Base-by-base conservation (phyloP, 2,888 invertebrate species). In the Dasypogon diadema region DNA sequence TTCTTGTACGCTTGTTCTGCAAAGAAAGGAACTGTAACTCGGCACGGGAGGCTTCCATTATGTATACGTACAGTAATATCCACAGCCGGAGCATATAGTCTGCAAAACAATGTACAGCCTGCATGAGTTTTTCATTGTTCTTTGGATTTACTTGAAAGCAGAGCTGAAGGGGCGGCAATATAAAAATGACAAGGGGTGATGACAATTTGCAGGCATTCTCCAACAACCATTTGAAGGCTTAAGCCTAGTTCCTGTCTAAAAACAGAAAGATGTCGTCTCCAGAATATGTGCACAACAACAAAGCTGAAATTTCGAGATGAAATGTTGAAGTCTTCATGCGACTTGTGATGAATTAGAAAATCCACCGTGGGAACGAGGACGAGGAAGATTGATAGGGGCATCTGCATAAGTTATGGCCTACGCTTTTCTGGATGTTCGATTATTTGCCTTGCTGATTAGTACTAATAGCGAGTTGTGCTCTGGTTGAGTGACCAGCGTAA, bases 331-430 rank as follows among this genome's bases (percentile, higher is more conserved):
- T 65, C 37, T 63, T 65, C 65, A 22, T 65, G 48, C 48, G 65
- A 65, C 65, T 65, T 46, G 46, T 65, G 65, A 65, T 65, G 65
- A 65, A 65, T 65, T 65, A 65, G 65, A 65, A 65, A 65, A 46
- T 46, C 14, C 21, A 21, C 24, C 46, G 14, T 46, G 51, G 51
- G 18, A 51, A n/a, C 51, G 18, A 18, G 18, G n/a, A 21, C 51
- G 18, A 51, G 16, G 42, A 12, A 42, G 42, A 42, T 42, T 12
- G 42, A 42, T 42, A n/a, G 42, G 1, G 42, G 42, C 10, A 2
- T 12, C n/a, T 42, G 12, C 42, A 3, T 2, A 12, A n/a, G n/a
- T n/a, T n/a, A n/a, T n/a, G 12, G 12, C 42, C 42, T 12, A 12
- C 42, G 2, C 42, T 12, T 2, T 2, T 42, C 42, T 42, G 12